A percentile compares a stretch with the other conserved stretches of the same genome.
Conservation (phyloP, 2,797 vertebrate species). For the Poeciliopsis turneri region DNA sequence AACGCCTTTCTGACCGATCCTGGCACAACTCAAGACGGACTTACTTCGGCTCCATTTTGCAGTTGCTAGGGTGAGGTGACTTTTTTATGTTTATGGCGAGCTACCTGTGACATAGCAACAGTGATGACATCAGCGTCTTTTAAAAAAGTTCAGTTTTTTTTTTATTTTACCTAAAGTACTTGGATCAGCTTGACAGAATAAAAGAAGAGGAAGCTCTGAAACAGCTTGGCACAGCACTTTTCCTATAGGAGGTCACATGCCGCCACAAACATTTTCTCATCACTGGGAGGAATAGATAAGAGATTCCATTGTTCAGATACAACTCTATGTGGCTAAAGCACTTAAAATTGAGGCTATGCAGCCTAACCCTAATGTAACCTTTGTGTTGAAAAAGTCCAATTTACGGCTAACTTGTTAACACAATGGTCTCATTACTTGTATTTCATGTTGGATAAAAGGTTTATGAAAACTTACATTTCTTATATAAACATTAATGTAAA, state of each 20-base stretch:
- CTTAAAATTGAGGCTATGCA: background rate
- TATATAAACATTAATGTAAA: background rate
- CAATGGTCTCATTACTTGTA: background rate
- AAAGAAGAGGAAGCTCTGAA: background rate
- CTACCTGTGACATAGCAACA: background rate
- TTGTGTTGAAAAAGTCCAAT: background rate
- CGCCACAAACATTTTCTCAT: conserved; percentile 8
- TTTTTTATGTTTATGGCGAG: background rate
- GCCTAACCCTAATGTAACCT: background rate
- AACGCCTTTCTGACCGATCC: background rate
- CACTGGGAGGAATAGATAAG: background rate
- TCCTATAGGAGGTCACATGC: background rate
- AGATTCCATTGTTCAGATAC: background rate
- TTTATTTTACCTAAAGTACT: background rate
- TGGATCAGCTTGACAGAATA: background rate
- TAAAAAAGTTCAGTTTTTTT: background rate
- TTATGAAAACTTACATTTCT: background rate
- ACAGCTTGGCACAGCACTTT: conserved; percentile 2
- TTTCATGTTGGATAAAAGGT: background rate
- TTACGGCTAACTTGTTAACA: background rate
- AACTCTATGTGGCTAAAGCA: background rate
- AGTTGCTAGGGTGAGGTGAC: background rate
- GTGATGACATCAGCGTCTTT: background rate
- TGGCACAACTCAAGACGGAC: background rate
- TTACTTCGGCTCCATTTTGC: background rate